Percentiles rank a stretch among this genome's conserved stretches.
These are phyloP conservation scores for Cyclophora albipunctata DNA, from an alignment of 2,888 invertebrate species.

Conservation along the genomic window DNA sequence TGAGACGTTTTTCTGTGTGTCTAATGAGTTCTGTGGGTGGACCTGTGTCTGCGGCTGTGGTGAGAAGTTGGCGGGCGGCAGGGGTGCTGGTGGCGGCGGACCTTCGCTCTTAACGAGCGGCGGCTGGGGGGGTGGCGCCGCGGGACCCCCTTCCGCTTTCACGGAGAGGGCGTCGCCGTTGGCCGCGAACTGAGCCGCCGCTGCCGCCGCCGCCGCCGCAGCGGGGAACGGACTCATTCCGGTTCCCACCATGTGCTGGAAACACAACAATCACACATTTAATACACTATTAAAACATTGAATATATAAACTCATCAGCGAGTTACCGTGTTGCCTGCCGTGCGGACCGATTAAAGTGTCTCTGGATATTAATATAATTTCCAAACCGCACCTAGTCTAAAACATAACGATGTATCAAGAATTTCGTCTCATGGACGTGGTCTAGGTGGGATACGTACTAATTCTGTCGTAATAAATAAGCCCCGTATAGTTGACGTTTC, in stretches of 20 bases:
- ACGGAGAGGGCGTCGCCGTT: constrained; percentile 73
- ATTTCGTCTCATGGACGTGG: constrained; percentile 48
- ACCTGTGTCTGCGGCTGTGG: constrained; percentile 60
- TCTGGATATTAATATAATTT: constrained; percentile 14
- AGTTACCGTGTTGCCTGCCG: constrained; percentile 6
- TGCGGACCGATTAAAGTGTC: constrained; percentile 13
- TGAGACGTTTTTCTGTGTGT: constrained; percentile 72
- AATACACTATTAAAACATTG: neutral
- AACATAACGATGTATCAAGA: constrained; percentile 28
- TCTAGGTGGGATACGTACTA: constrained; percentile 44
- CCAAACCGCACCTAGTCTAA: constrained; percentile 12
- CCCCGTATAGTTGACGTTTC: constrained; percentile 63
- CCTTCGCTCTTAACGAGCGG: constrained; percentile 73
- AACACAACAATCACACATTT: constrained; percentile 35
- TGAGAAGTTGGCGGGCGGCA: constrained; percentile 65
- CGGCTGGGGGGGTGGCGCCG: constrained; percentile 52
- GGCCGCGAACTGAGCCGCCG: constrained; percentile 76
- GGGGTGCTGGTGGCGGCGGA: constrained; percentile 60
- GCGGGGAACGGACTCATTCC: constrained; percentile 85
- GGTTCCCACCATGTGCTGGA: constrained; percentile 96
- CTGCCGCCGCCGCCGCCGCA: constrained; percentile 78
- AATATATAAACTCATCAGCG: neutral
- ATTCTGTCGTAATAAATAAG: constrained; percentile 64
- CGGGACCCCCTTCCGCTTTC: constrained; percentile 61
- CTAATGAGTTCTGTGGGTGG: constrained; percentile 73